These are phyloP conservation scores for Himalopsyche japonica DNA, from an alignment of 2,888 invertebrate species.

Conservation along the genomic window DNA sequence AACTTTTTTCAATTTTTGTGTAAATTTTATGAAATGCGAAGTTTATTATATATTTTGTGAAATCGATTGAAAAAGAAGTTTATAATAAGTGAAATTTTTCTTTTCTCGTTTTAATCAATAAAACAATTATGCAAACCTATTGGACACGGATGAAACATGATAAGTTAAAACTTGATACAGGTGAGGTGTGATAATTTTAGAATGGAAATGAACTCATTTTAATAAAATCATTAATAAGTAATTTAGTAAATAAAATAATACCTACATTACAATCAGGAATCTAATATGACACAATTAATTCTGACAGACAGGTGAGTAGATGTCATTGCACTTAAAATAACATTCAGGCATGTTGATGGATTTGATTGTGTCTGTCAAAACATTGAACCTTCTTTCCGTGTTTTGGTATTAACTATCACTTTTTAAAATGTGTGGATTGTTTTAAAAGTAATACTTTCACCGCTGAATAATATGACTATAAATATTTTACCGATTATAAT, in stretches of 20 bases:
- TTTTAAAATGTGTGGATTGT: neutral
- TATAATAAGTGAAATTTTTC: too few species aligned
- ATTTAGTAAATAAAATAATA: neutral
- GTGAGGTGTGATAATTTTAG: neutral
- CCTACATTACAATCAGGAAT: neutral
- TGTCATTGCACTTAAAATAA: neutral
- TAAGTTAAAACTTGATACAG: neutral
- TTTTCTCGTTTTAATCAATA: neutral
- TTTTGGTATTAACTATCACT: neutral
- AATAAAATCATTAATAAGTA: neutral
- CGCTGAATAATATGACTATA: neutral
- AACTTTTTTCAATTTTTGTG: too few species aligned
- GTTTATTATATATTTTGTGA: too few species aligned
- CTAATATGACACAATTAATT: neutral
- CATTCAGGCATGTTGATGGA: neutral
- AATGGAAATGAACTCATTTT: neutral
- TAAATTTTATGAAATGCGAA: too few species aligned
- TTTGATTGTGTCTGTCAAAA: neutral
- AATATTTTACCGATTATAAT: neutral
- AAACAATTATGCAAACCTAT: slow-evolving; percentile 21
- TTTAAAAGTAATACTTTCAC: neutral
- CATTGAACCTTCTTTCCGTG: neutral
- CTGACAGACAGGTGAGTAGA: neutral
- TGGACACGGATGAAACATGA: slow-evolving; percentile 31
- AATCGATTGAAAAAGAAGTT: too few species aligned